Conservation (phyloP, 2,888 invertebrate genomes). For the Tetrapedia diversipes region DNA sequence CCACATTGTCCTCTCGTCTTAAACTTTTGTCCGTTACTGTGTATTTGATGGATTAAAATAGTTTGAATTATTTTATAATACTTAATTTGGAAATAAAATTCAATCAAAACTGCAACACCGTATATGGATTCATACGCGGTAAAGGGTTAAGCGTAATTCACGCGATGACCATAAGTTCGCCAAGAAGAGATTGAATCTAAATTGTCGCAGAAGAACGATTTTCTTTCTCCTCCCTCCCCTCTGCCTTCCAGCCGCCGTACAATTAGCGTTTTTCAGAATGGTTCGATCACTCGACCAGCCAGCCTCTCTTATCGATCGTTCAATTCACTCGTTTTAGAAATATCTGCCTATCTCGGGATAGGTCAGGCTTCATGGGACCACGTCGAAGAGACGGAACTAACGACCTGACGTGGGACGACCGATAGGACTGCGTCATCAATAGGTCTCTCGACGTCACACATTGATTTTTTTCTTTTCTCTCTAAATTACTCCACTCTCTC, state of each 20-base stretch:
- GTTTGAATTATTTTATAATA: too few species aligned
- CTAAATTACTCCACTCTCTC: neutral
- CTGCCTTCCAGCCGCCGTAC: too few species aligned
- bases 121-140: too few species aligned
- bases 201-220: slow-evolving; percentile 7
- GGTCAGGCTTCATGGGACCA: slow-evolving; percentile 46
- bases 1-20: too few species aligned
- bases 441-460: slow-evolving; percentile 19
- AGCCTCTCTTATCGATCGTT: slow-evolving; percentile 40
- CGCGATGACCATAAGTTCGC: neutral
- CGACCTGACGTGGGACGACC: slow-evolving; percentile 45
- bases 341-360: slow-evolving; percentile 47
- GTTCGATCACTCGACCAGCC: slow-evolving; percentile 20
- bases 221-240: slow-evolving; percentile 4
- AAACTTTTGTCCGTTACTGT: too few species aligned
- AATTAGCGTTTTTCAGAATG: slow-evolving; percentile 19
- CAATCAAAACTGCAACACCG: too few species aligned
- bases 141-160: too few species aligned
- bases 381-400: slow-evolving; percentile 49
- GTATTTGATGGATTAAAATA: too few species aligned
- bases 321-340: slow-evolving; percentile 51
- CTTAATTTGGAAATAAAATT: too few species aligned
- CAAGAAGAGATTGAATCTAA: neutral
- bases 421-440: slow-evolving; percentile 52
- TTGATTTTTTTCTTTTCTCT: neutral